These are phyloP conservation scores for Penaeus vannamei DNA, from an alignment of 1,140 invertebrate genomes.

Conservation along the genomic window DNA sequence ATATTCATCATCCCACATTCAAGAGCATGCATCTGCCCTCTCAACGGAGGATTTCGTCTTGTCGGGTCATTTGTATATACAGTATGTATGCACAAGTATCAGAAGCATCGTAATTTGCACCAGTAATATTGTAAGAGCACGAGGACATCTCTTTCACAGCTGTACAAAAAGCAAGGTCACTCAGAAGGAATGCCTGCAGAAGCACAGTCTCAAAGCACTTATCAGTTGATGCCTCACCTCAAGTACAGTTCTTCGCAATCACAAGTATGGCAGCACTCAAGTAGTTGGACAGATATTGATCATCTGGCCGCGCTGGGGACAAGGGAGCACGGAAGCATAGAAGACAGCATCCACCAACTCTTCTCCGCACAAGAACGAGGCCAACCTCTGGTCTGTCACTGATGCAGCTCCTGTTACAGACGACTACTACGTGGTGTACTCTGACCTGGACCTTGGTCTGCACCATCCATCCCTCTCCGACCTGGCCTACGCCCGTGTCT, in stretches of 20 bases:
- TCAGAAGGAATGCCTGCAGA: constrained; percentile 51
- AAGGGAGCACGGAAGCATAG: constrained; percentile 29
- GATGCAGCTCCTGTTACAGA: constrained; percentile 62
- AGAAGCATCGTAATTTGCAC: constrained; percentile 18
- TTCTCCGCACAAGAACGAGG: background rate
- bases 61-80: constrained; percentile 46
- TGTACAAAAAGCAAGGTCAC: constrained; percentile 30
- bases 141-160: background rate
- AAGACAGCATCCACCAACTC: constrained; percentile 6
- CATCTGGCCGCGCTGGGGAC: background rate
- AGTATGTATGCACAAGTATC: constrained; percentile 21
- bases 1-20: constrained; percentile 6
- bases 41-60: constrained; percentile 30
- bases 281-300: no score
- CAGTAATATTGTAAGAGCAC: constrained; percentile 38
- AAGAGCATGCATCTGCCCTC: constrained; percentile 44
- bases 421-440: constrained; percentile 67
- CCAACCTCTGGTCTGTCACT: background rate
- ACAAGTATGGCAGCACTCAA: background rate
- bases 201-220: constrained; percentile 18
- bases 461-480: constrained; percentile 65
- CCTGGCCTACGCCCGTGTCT: constrained; percentile 21
- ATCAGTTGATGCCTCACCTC: background rate
- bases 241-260: background rate
- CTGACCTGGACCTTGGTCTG: constrained; percentile 67